Evolutionary conservation across 2,888 invertebrate species (phyloP).

Genomic region (Hirtodrosophila trivittata): DNA sequence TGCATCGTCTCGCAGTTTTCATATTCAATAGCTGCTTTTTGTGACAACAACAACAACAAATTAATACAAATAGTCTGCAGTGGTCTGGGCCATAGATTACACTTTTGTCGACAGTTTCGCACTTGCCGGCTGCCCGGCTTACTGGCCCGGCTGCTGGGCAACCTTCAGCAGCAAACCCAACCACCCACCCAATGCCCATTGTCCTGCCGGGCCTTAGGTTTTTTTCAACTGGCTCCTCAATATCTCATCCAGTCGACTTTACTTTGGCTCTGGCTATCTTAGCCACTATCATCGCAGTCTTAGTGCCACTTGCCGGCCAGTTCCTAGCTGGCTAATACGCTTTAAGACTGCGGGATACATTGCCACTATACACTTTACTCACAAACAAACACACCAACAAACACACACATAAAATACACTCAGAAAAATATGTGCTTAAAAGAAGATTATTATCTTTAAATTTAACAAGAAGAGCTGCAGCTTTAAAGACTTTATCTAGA

Average conservation of each 20-base stretch:
- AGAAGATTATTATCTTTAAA: too few species aligned
- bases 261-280: conserved; percentile 14
- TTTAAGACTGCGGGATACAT: conserved; percentile 48
- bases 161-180: conserved; percentile 3
- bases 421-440: neutral
- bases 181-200: conserved; percentile 24
- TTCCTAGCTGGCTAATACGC: conserved; percentile 58
- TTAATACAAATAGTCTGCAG: conserved; percentile 78
- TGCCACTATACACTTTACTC: conserved; percentile 7
- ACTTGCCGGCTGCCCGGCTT: conserved; percentile 36
- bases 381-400: conserved; percentile 2
- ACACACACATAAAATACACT: conserved; percentile 4
- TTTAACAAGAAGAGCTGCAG: too few species aligned
- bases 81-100: conserved; percentile 72
- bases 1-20: conserved; percentile 25
- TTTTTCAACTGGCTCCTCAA: conserved; percentile 33
- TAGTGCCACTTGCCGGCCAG: conserved; percentile 34
- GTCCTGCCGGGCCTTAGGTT: conserved; percentile 23
- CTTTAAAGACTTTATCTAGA: too few species aligned
- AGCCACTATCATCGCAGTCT: conserved; percentile 37
- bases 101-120: conserved; percentile 73
- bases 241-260: conserved; percentile 43
- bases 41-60: conserved; percentile 51
- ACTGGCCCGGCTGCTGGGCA: conserved; percentile 4
- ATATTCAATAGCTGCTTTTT: conserved; percentile 53